A percentile compares a stretch with the other conserved stretches of the same genome.
These are phyloP conservation scores for Ibidorhyncha struthersii DNA, from an alignment of 2,113 vertebrate species.

Conservation along the genomic window DNA sequence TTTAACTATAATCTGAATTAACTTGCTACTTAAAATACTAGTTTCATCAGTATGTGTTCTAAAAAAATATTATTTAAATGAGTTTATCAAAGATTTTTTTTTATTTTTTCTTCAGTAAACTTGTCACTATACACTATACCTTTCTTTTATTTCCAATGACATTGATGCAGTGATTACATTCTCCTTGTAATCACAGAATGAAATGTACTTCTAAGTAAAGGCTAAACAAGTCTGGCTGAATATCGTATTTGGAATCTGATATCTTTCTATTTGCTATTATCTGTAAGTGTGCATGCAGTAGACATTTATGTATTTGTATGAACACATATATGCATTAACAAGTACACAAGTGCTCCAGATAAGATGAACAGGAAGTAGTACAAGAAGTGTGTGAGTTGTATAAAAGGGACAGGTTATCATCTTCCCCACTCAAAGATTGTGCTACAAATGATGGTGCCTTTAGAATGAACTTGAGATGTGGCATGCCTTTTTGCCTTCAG, in stretches of 20 bases:
- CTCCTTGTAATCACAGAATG: background rate
- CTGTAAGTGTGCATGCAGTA: background rate
- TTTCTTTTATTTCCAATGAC: background rate
- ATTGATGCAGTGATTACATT: background rate
- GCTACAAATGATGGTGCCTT: background rate
- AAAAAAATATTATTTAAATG: background rate
- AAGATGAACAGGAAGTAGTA: background rate
- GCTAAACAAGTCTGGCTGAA: background rate
- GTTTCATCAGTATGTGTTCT: background rate
- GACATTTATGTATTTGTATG: background rate
- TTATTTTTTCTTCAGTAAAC: background rate
- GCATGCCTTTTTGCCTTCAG: background rate
- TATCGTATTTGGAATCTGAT: background rate
- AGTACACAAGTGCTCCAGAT: background rate
- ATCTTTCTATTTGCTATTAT: background rate
- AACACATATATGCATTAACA: background rate
- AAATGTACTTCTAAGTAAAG: background rate
- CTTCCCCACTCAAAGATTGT: background rate
- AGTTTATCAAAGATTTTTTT: background rate
- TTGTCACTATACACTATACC: rapidly evolving
- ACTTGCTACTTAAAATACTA: background rate
- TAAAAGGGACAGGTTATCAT: background rate
- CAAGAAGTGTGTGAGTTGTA: background rate
- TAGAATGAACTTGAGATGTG: background rate
- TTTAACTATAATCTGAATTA: background rate